These are phyloP conservation scores for Lethrus apterus DNA, from an alignment of 1,140 invertebrate species.

Conservation along the genomic window DNA sequence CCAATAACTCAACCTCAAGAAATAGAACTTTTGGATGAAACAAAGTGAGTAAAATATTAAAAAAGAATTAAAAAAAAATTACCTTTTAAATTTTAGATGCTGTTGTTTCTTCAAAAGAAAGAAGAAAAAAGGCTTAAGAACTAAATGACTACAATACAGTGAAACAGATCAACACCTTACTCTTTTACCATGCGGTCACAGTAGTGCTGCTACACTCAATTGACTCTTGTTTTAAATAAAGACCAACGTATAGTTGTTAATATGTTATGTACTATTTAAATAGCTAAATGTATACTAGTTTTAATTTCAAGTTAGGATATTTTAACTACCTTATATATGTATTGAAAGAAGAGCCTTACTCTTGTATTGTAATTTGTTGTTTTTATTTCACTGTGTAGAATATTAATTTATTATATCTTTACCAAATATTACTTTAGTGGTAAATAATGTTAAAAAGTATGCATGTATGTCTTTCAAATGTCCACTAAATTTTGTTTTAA, in stretches of 20 bases:
- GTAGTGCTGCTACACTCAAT: slow-evolving; percentile 39
- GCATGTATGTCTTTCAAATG: too few relatives aligned
- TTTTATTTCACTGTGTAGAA: slow-evolving; percentile 22
- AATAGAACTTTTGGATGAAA: slow-evolving; percentile 86
- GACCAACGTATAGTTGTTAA: slow-evolving; percentile 37
- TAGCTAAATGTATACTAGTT: slow-evolving; percentile 38
- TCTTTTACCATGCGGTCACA: slow-evolving; percentile 42
- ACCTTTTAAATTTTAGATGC: slow-evolving; percentile 64
- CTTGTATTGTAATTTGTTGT: slow-evolving; percentile 20
- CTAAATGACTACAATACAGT: slow-evolving; percentile 64
- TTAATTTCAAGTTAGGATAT: slow-evolving; percentile 37
- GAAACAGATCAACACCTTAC: slow-evolving; percentile 42
- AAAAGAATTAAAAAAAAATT: not conserved
- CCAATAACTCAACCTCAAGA: slow-evolving; percentile 90
- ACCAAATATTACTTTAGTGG: slow-evolving; percentile 29
- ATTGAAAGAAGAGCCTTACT: slow-evolving; percentile 31
- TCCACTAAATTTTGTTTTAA: too few relatives aligned
- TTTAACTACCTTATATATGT: slow-evolving; percentile 31
- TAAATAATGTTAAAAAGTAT: too few relatives aligned
- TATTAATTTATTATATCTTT: slow-evolving; percentile 33
- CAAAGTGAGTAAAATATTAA: slow-evolving; percentile 68
- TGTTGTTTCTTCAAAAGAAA: slow-evolving; percentile 95
- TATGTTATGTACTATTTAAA: slow-evolving; percentile 36
- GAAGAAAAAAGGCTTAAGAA: slow-evolving; percentile 86
- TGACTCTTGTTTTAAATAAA: slow-evolving; percentile 34